Evolutionary conservation across 2,888 invertebrate species (phyloP).

Genomic region (Notodonta ziczac): DNA sequence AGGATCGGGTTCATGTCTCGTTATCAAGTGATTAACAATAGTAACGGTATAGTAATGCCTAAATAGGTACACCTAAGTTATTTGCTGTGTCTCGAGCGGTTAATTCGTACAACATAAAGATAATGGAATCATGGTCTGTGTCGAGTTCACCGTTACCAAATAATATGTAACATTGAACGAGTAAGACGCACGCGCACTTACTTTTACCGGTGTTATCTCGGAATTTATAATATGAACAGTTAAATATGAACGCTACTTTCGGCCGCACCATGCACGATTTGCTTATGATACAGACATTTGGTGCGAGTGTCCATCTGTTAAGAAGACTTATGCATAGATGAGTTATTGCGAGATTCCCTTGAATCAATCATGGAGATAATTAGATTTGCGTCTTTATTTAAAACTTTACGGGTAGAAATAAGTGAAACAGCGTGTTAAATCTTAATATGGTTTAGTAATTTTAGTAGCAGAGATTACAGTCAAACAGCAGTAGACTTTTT

Average conservation of each 20-base stretch:
- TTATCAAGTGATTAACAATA: no score
- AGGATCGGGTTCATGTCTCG: no score
- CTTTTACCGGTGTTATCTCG: conserved; percentile 57
- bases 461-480: no score
- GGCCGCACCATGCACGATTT: conserved; percentile 43
- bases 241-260: conserved; percentile 54
- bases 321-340: not conserved
- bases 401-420: no score
- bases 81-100: not conserved
- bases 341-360: no score
- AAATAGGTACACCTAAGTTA: no score
- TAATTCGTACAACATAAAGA: conserved; percentile 9
- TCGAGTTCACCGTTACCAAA: conserved; percentile 31
- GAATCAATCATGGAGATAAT: no score
- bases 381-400: no score
- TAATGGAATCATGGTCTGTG: conserved; percentile 38
- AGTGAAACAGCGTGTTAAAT: no score
- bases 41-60: no score
- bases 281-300: conserved; percentile 10
- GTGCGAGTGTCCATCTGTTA: not conserved
- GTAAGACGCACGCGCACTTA: conserved; percentile 35
- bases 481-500: no score
- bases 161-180: conserved; percentile 33
- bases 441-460: no score
- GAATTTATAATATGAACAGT: conserved; percentile 56